Base-by-base conservation (phyloP, 2,888 invertebrate species). In the Sinhomidia bicolor region DNA sequence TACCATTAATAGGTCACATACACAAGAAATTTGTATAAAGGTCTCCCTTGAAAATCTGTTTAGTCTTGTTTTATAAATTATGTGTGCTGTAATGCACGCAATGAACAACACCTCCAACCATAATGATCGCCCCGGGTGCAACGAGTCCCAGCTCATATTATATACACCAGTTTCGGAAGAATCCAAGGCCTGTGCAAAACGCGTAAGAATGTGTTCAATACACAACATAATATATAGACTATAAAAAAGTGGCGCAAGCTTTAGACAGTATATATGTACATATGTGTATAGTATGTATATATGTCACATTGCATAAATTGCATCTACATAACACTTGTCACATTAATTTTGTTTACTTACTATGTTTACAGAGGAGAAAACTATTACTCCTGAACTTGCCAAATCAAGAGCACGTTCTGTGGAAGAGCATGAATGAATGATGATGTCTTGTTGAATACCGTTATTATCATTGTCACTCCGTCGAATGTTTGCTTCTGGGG, bases 51-150 rank as follows among this genome's bases (percentile, higher is more conserved):
- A 17, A 47, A 88, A 88, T 68, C 71, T 23, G 9, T 9, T 20
- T 20, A 88, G 29, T 79, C 79, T 51, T 6, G 51, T 79, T 51
- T 41, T 83, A 47, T 79, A 88, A 26, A 88, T 44, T 0, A 88
- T 71, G 29, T 88, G 88, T 14, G 44, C 7, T 12, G n/a, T 32
- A 20, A 88, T 74, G 23, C 60, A 51, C 1, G 60, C 6, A n/a
- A 88, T 80, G 36, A 88, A 84, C 4, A 80, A 7, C 2, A 71
- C 32, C 47, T 88, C 88, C 26, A 79, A 51, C 88, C 88, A 88
- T 23, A 88, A 71, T n/a, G 84, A 84, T 9, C 17, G 36, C 47
- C 79, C 80, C 5, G 78, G 88, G 20, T 26, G 29, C 4, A 82
- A 17, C 0, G 83, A 47, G 12, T 20, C 29, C 88, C 88, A 88